Base-by-base conservation (phyloP, 2,888 invertebrate genomes). In the Abscondita cerata region DNA sequence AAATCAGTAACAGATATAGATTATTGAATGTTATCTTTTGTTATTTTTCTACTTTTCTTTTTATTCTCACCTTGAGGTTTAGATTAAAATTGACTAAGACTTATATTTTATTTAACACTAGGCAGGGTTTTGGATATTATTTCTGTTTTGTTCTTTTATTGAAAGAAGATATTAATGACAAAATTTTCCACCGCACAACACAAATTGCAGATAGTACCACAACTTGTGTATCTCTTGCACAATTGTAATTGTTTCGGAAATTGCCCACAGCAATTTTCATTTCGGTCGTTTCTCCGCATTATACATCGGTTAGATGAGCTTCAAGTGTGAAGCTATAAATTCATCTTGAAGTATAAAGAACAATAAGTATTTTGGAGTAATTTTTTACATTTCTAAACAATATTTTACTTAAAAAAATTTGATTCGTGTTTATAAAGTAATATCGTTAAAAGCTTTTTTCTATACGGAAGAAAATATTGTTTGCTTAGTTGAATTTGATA, bases 181-280 rank as follows among this genome's bases (percentile, higher is more conserved):
- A n/a, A n/a, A n/a, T n/a, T n/a, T n/a, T n/a, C n/a, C n/a, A n/a
- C n/a, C 16, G n/a, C 44, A 16, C 11, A 11, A 44, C 19, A 44
- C 18, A 44, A 58, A 46, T 52, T 20, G 48, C 18, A n/a, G 18
- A 25, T 34, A 52, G 41, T 44, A 58, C 58, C 16, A 51, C 52
- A 58, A 52, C 31, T 18, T 51, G 16, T 34, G 15, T 31, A 31
- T 47, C 48, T 40, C 18, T 48, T 15, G 36, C 20, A 46, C 52
- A 52, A 52, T 52, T 52, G 38, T 41, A 59, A 46, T 59, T 52
- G 59, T 59, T 59, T 52, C 46, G 25, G 52, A 53, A 59, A 47
- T 38, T 47, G 47, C 59, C 52, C 16, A 6, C 33, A 36, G 59
- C 34, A 34, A 59, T 59, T 59, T 59, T 52, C 59, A 59, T 52